phyloP scores from a whole-genome alignment of 2,797 vertebrate genomes.

The Acipenser oxyrinchus region DNA sequence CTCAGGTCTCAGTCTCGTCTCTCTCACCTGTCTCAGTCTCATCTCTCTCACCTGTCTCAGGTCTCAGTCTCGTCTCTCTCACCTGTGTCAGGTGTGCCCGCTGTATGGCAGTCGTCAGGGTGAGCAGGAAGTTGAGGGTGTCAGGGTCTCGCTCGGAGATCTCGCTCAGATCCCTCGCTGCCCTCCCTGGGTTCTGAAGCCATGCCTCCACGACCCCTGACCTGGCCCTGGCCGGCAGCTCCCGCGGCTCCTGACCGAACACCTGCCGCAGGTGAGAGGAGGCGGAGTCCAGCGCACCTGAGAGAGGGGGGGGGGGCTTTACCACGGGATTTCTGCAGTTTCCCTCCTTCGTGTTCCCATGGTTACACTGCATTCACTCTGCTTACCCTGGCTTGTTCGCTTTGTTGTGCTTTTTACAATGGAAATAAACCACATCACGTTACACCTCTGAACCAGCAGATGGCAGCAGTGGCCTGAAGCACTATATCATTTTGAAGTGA shows the following conservation, averaged over 20 bases:
- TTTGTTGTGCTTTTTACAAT: constrained; percentile 25
- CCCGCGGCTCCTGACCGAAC: constrained; percentile 43
- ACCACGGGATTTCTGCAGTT: too few relatives aligned
- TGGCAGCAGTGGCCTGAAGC: constrained; percentile 50
- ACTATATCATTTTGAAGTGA: constrained; percentile 33
- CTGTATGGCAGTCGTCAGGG: constrained; percentile 29
- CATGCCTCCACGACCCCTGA: constrained; percentile 72
- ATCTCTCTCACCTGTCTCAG: too few relatives aligned
- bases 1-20: too few relatives aligned
- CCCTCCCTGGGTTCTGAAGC: constrained; percentile 48
- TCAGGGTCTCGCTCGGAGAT: constrained; percentile 60
- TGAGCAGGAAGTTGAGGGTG: constrained; percentile 64
- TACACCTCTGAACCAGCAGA: constrained; percentile 28
- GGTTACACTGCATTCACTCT: too few relatives aligned
- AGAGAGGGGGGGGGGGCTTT: background rate
- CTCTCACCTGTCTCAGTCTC: too few relatives aligned
- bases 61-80: too few relatives aligned
- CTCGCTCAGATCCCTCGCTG: constrained; percentile 59
- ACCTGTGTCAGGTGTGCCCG: too few relatives aligned
- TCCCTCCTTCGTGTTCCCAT: too few relatives aligned
- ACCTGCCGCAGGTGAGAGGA: constrained; percentile 55
- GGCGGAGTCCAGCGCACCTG: constrained; percentile 69
- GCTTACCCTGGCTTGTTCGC: constrained; percentile 17
- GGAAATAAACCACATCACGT: too few relatives aligned
- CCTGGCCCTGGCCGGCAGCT: constrained; percentile 41